phyloP scores from a whole-genome alignment of 1,140 invertebrate genomes.

The Drosophila nigrodunni region DNA sequence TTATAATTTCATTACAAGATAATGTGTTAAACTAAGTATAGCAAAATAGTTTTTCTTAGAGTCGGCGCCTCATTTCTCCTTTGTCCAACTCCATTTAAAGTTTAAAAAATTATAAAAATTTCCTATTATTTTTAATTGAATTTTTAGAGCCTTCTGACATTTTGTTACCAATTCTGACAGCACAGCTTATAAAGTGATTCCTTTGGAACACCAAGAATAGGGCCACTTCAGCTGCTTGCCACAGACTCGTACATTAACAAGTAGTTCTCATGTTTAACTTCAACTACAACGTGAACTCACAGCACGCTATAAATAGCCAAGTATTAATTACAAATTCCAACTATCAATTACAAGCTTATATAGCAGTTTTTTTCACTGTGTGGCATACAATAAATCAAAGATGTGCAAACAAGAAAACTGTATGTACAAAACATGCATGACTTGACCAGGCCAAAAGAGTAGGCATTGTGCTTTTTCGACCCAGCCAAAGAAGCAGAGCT shows the following conservation, averaged over 20 bases:
- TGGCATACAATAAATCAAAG: constrained; percentile 53
- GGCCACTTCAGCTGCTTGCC: neutral
- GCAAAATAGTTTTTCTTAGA: neutral
- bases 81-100: too few relatives aligned
- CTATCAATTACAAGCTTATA: constrained; percentile 46
- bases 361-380: constrained; percentile 12
- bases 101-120: too few relatives aligned
- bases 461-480: constrained; percentile 33
- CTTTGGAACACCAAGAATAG: neutral
- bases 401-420: constrained; percentile 44
- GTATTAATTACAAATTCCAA: constrained; percentile 51
- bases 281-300: constrained; percentile 1
- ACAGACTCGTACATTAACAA: constrained; percentile 11
- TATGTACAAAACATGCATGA: constrained; percentile 12
- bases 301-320: constrained; percentile 29
- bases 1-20: too few relatives aligned
- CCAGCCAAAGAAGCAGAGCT: constrained; percentile 26
- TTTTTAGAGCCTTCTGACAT: too few relatives aligned
- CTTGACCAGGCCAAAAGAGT: constrained; percentile 23
- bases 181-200: neutral
- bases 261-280: constrained; percentile 15
- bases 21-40: too few relatives aligned
- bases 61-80: neutral
- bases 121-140: too few relatives aligned
- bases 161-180: too few relatives aligned